Evolutionary conservation across 1,140 invertebrate species (phyloP), one percentile per base, ranked within the genome.

Genomic region (Listronotus oregonensis): DNA sequence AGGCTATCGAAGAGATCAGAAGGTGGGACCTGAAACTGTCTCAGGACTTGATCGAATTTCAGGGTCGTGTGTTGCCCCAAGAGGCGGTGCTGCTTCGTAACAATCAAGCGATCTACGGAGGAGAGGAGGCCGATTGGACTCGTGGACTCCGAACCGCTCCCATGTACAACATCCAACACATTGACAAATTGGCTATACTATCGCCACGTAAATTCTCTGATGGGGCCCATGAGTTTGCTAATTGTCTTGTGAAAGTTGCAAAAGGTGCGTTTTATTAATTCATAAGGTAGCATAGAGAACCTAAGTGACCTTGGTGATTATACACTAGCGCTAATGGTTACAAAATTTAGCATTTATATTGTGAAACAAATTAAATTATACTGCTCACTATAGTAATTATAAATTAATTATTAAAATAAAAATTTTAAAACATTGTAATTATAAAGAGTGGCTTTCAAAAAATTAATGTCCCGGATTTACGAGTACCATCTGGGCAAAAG

Each of bases 11-110:
- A 31, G 87, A 90, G 65, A 69, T 91, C 1, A 72, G 65, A 0
- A 75, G 81, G 0, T 92, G 89, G 89, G 82, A 88, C 18, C 72
- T 91, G 73, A 78, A 82, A 14, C 59, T 92, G 1, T 82, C 85
- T 5, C 71, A 79, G 0, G 76, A 79, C 0, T 74, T 91, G 0
- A 78, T 89, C 0, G 77, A 83, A 6, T 71, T 92, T 11, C 75
- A 80, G 0, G 89, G 81, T 0, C 80, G 89, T 11, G 69, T 84
- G 10, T 72, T 91, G 12, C 77, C 77, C 0, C 54, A 70, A 0
- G 88, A 91, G 60, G 15, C 42, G 0, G n/a, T 73, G 12, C 12
- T 55, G 17, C 12, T 60, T 0, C 7, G 31, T 7, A 66, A 56
- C 15, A 27, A 43, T 21, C 65, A 32, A 49, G 32, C 0, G 76